Evolutionary conservation across 2,888 invertebrate species (phyloP).

Genomic region (Agrochola lychnidis): DNA sequence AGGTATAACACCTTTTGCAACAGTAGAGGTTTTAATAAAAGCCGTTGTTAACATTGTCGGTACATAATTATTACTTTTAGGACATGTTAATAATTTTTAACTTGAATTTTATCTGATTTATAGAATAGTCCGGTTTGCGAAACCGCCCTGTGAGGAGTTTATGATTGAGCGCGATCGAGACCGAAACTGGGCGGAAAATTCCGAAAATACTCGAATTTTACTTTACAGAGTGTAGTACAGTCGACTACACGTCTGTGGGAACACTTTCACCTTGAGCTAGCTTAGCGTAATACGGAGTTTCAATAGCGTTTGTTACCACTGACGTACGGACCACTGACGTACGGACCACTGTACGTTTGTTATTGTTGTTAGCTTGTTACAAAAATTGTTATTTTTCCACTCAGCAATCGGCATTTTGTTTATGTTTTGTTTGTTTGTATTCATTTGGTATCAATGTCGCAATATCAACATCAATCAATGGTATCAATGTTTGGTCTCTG

Average conservation of each 20-base stretch:
- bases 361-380: too few relatives aligned
- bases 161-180: conserved; percentile 2
- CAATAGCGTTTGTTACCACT: not conserved
- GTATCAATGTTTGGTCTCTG: too few relatives aligned
- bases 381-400: too few relatives aligned
- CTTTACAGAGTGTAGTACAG: not conserved
- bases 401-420: too few relatives aligned
- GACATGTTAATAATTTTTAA: not conserved
- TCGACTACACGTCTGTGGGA: not conserved
- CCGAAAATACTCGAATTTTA: not conserved
- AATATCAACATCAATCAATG: too few relatives aligned
- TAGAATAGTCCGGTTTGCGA: not conserved
- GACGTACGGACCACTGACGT: too few relatives aligned
- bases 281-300: not conserved
- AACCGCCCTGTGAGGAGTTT: not conserved
- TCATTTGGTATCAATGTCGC: too few relatives aligned
- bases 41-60: not conserved
- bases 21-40: not conserved
- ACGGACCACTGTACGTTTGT: not conserved
- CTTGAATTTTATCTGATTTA: too few relatives aligned
- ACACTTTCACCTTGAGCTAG: not conserved
- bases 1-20: not conserved
- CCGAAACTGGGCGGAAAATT: not conserved
- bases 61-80: not conserved
- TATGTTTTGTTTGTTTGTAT: too few relatives aligned